phyloP scores from a whole-genome alignment of 2,888 invertebrate genomes.

The Ommatoiulus sabulosus region DNA sequence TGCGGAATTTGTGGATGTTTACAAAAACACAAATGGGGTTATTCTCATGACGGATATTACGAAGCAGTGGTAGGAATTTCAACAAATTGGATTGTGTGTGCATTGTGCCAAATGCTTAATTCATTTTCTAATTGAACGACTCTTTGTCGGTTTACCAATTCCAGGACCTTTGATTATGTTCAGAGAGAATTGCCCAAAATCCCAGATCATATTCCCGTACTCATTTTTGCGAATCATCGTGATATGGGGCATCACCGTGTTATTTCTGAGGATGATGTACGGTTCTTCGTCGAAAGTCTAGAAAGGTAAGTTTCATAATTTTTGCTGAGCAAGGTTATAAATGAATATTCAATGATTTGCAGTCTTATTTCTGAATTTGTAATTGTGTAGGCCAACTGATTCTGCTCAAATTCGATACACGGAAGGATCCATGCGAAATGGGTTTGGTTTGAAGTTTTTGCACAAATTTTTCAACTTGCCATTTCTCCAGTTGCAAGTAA shows the following conservation, averaged over 20 bases:
- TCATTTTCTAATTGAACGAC: not conserved
- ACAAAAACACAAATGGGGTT: constrained; percentile 94
- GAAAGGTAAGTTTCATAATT: constrained; percentile 64
- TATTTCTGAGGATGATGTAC: constrained; percentile 79
- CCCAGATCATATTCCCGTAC: constrained; percentile 73
- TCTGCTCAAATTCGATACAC: constrained; percentile 79
- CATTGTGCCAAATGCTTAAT: not conserved
- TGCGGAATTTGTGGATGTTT: constrained; percentile 95
- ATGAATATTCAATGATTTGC: not conserved
- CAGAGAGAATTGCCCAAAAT: constrained; percentile 86
- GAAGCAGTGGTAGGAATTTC: constrained; percentile 82
- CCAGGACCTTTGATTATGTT: constrained; percentile 94
- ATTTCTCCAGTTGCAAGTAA: constrained; percentile 85
- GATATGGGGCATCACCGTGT: constrained; percentile 97
- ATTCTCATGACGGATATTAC: constrained; percentile 95
- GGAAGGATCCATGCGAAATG: constrained; percentile 95
- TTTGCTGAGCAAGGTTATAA: not conserved
- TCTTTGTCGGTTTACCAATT: constrained; percentile 60
- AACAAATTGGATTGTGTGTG: not conserved
- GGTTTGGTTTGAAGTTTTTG: constrained; percentile 90
- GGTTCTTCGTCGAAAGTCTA: constrained; percentile 76
- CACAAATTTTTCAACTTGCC: constrained; percentile 97
- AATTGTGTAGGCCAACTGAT: constrained; percentile 66
- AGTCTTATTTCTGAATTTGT: not conserved
- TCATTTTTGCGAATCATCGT: constrained; percentile 92